Conservation (phyloP, 2,888 invertebrate genomes). For the Callyntrura guangdongensis region DNA sequence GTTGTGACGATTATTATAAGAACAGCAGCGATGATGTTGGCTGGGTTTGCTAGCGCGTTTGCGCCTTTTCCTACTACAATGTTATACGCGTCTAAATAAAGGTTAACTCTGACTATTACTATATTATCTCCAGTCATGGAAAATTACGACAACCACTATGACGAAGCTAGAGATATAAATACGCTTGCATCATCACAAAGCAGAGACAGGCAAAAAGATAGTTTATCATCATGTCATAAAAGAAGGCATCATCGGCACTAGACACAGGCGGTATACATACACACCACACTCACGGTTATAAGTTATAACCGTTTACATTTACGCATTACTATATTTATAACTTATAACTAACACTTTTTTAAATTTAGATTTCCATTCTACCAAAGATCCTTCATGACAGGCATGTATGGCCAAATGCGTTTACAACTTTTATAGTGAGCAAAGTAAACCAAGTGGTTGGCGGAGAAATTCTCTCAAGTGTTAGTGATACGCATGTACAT, state of each 20-base stretch:
- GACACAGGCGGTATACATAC: too few relatives aligned
- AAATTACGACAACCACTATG: slow-evolving; percentile 40
- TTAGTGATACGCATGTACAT: slow-evolving; percentile 12
- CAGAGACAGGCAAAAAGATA: slow-evolving; percentile 20
- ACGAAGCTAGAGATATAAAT: slow-evolving; percentile 23
- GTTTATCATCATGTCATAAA: slow-evolving; percentile 38
- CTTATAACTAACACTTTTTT: too few relatives aligned
- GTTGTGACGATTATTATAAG: slow-evolving; percentile 5
- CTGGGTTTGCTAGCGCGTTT: background rate
- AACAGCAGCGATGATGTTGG: slow-evolving; percentile 1
- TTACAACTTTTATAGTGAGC: background rate
- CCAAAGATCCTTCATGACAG: too few relatives aligned
- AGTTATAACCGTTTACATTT: too few relatives aligned
- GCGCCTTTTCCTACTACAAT: background rate
- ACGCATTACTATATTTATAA: too few relatives aligned
- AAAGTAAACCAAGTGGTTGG: slow-evolving; percentile 48
- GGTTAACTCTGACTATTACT: too few relatives aligned
- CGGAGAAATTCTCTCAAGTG: slow-evolving; percentile 12
- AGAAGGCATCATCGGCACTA: too few relatives aligned
- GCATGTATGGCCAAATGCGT: too few relatives aligned
- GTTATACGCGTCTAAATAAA: too few relatives aligned
- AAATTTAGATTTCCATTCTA: too few relatives aligned
- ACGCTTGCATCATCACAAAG: slow-evolving; percentile 38
- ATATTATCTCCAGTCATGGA: slow-evolving; percentile 8
- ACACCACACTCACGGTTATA: too few relatives aligned